Base-by-base conservation (phyloP, 2,113 vertebrate species). In the Rhineura floridana region DNA sequence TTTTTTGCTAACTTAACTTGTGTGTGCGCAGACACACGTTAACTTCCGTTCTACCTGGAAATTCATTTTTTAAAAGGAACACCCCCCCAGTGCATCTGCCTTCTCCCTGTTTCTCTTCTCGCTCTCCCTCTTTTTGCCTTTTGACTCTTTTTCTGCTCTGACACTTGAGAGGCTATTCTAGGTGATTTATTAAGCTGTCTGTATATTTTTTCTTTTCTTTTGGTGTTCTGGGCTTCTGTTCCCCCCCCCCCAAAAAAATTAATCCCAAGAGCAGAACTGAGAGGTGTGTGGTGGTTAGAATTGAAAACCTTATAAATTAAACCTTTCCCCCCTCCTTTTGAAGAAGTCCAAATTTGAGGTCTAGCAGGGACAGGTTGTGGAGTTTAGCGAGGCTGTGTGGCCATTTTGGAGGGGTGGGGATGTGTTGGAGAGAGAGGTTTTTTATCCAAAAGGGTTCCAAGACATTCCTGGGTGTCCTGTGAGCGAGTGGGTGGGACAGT, bases 1-100 rank as follows among this genome's bases (percentile, higher is more conserved):
- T 95, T 59, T 96, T 36, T 93, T 94, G 95, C 94, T 95, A 94
- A 95, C 94, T 93, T 90, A 17, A 3, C 4, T 13, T 28, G 55
- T 42, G 59, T 36, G 5, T 36, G 21, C 39, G 15, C 48, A 69
- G 12, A 9, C 42, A 39, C 75, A 69, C 93, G 90, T 95, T 94
- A 93, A 81, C 92, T 90, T 89, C 85, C 77, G 89, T 79, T 83
- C 19, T 79, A 2, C 17, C 12, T 52, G 83, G 87, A 87, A 46
- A 87, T 84, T 72, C 12, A 13, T 36, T 84, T 44, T 36, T 1
- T 0, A 63, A 90, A 78, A 90, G 89, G 85, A 91, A 82, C 46
- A 25, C 7, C 63, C 23, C 19, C 13, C 30, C 15, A 17, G 23
- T 42, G 7, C 46, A 6, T 46, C 25, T 44, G 63, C 21, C 81